Evolutionary conservation across 2,888 invertebrate genomes (phyloP).

Genomic region (Brenthis daphne): DNA sequence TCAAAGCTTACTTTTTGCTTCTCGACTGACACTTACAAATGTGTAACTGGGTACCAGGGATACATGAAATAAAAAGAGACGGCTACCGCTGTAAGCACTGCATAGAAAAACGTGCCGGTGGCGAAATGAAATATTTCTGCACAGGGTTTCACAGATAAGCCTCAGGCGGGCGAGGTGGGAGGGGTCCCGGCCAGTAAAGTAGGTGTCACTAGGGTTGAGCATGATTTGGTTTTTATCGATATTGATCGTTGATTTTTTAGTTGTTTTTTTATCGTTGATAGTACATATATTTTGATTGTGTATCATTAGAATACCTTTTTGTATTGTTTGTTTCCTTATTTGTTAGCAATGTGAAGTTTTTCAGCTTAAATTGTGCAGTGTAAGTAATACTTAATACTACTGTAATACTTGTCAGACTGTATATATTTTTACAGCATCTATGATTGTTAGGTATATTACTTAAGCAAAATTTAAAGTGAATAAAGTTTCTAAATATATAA

Average conservation of each 20-base stretch:
- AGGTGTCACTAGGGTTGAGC: constrained; percentile 56
- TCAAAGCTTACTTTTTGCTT: background rate
- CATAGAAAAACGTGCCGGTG: constrained; percentile 48
- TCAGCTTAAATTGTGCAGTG: no score
- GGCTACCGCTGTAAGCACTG: constrained; percentile 37
- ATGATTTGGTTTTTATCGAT: constrained; percentile 24
- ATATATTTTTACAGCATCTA: no score
- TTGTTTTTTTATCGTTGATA: background rate
- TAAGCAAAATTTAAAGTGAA: no score
- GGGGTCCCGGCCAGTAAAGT: constrained; percentile 61
- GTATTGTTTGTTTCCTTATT: no score
- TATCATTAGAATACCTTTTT: no score
- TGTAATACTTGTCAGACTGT: no score
- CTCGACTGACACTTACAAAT: constrained; percentile 43
- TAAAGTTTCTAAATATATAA: no score
- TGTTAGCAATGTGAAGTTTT: no score
- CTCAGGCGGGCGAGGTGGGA: constrained; percentile 46
- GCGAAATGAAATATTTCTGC: constrained; percentile 67
- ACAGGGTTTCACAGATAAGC: constrained; percentile 64
- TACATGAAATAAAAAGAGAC: constrained; percentile 41
- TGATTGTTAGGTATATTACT: no score
- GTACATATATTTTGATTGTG: background rate
- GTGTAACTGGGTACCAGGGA: constrained; percentile 45
- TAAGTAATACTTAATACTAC: no score
- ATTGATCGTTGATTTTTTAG: constrained; percentile 5